Evolutionary conservation across 1,140 invertebrate genomes (phyloP), one percentile per base, ranked within the genome.

Genomic region (Diorhabda carinulata): DNA sequence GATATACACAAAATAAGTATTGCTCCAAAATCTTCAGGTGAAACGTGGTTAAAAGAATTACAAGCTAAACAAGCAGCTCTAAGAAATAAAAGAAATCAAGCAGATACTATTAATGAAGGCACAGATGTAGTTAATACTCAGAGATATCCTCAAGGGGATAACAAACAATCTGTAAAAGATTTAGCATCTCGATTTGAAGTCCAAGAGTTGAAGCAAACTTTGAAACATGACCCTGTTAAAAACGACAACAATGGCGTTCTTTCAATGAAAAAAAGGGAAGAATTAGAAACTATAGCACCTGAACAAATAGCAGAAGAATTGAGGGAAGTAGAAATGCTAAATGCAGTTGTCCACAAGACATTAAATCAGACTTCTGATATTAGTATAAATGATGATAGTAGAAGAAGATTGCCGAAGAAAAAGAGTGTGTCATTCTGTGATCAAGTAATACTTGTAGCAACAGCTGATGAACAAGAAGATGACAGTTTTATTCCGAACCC

Each of bases 391-490:
- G 70, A 74, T 59, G 70, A 73, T 42, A 43, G 47, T 59, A 58
- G 44, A 70, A 70, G 72, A 72, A 67, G 70, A 44, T 85, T 89
- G 66, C 85, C 87, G 5, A 94, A 94, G 78, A 96, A 96, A 85
- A 96, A 96, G 80, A 94, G 92, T 74, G 95, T 97, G 2, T 95
- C 94, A 0, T 97, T 97, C 80, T 96, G 94, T 76, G 94, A 97
- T 79, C 92, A 96, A 82, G 94, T 97, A 0, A 93, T 94, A 67
- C 82, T 96, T 44, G 94, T 96, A 9, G 93, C 94, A 3, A 95
- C 93, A 10, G 94, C 94, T 0, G 94, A 95, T 76, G 94, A 96
- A 74, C 91, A 94, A 73, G 93, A 95, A 80, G 91, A 93, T 66
- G 92, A 95, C 66, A 91, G 91, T 74, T 94, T 94, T 74, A 93